Base-by-base conservation (phyloP, 2,797 vertebrate genomes). In the Dipus sagitta region DNA sequence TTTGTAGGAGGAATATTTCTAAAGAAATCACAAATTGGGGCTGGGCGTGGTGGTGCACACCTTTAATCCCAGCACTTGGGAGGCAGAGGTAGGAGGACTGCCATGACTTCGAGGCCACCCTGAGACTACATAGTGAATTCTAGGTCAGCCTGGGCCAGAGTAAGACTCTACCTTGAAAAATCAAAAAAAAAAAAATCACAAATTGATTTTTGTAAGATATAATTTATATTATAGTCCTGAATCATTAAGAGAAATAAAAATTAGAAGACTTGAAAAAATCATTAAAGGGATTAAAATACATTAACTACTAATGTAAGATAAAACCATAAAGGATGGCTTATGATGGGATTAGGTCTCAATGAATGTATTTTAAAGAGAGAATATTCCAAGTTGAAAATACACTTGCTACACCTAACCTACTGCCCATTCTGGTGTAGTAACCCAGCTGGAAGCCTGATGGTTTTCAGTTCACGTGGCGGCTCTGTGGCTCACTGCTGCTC, bases 261-360 rank as follows among this genome's bases (percentile, higher is more conserved):
- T 58, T 70, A 21, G 78, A 88, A 92, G 47, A 7, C 80, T 5
- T 74, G 32, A 65, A 86, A 74, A 81, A 77, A 54, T 60, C 60
- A 76, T 65, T 72, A 32, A 86, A 60, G 32, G 86, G 78, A 80
- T 82, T 74, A 70, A 85, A 86, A 80, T 62, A 58, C 30, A n/a
- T n/a, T n/a, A n/a, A n/a, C n/a, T n/a, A n/a, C 9, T 47, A 47
- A 47, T 47, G 1, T 47, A 82, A 93, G 75, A 86, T 75, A 88
- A 81, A 86, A 47, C 32, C 17, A 15, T 60, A 60, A 83, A 72
- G 78, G n/a, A 92, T 52, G 58, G 54, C 38, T 60, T 68, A 3
- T 13, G 17, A 68, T 68, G 28, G 14, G 65, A 70, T 84, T 68
- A 42, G 2, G 17, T 30, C 21, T 38, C 72, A 54, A 30, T 24